Evolutionary conservation across 92 coral and sea anemone genomes (phyloP), one percentile per base, ranked within the genome.

Genomic region (Chrysogorgia sp.): DNA sequence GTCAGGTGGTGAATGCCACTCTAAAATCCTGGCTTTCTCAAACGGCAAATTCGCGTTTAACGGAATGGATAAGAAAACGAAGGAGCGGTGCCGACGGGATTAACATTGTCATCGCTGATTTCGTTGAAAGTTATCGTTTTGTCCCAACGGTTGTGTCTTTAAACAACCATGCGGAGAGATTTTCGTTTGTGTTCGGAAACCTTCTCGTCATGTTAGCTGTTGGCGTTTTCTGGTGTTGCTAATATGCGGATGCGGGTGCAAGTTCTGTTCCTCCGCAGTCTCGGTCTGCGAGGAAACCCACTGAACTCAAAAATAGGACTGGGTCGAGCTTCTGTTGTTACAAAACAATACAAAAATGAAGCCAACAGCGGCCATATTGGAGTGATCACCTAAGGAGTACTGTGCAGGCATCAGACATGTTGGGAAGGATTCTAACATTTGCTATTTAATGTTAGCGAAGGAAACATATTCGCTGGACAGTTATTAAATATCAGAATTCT

Each of bases 11-110:
- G 8, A 69, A 69, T 69, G 76, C 76, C 0, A 69, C 76, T 17
- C 31, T 69, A 22, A 69, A 69, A 53, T 20, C 76, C 23, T 69
- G 76, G 76, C 14, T 69, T 7, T 45, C 76, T 20, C 40, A 69
- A 69, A 69, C 76, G 3, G 76, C 76, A 26, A 24, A 50, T 19
- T 9, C 61, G 7, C 34, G 29, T 45, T 49, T 69, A 32, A 60
- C 47, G 25, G 43, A 69, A 21, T 69, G 76, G 76, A 26, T 69
- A 35, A 69, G 48, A 29, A 69, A 25, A 14, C 76, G 76, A 26
- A 25, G 23, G 25, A 28, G 30, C 0, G 76, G 76, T 45, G 15
- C 76, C 0, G 29, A 45, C 21, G 76, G 76, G 41, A 47, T 69
- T 2, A 69, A 69, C 20, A 29, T 69, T 23, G 41, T 69, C 34